A percentile compares a stretch with the other conserved stretches of the same genome.
Evolutionary conservation across 1,140 invertebrate genomes (phyloP).

Genomic region (Aphelenchoides besseyi): DNA sequence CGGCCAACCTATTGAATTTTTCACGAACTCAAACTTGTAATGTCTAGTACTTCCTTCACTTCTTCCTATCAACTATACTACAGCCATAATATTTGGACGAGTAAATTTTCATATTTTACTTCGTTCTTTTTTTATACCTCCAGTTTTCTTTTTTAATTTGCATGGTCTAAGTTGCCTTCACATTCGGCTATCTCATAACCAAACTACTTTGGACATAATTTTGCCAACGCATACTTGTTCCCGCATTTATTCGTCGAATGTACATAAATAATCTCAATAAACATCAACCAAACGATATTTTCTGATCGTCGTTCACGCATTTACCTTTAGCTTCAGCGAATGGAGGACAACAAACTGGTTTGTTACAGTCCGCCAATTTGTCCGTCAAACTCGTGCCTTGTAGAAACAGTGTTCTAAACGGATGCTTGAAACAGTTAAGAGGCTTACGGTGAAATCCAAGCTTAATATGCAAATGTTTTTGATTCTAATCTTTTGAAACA

Average conservation of each 20-base stretch:
- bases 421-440: too few species aligned
- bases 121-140: neutral
- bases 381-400: slow-evolving; percentile 39
- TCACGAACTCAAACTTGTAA: neutral
- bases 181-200: too few species aligned
- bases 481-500: too few species aligned
- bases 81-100: slow-evolving; percentile 11
- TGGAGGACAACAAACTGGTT: slow-evolving; percentile 56
- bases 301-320: slow-evolving; percentile 41
- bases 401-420: too few species aligned
- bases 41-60: slow-evolving; percentile 2
- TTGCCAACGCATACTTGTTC: slow-evolving; percentile 17
- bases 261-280: slow-evolving; percentile 27
- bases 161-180: neutral
- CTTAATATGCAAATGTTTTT: too few species aligned
- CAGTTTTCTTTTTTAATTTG: neutral
- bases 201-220: too few species aligned
- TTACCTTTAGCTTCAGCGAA: slow-evolving; percentile 47
- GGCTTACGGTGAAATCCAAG: too few species aligned
- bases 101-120: neutral
- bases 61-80: slow-evolving; percentile 6
- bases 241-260: neutral
- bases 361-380: slow-evolving; percentile 45
- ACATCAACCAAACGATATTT: slow-evolving; percentile 31
- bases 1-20: slow-evolving; percentile 20